Percentiles rank a stretch among this genome's conserved stretches.
Evolutionary conservation across 2,113 vertebrate species (phyloP).

Genomic region (Pica pica): DNA sequence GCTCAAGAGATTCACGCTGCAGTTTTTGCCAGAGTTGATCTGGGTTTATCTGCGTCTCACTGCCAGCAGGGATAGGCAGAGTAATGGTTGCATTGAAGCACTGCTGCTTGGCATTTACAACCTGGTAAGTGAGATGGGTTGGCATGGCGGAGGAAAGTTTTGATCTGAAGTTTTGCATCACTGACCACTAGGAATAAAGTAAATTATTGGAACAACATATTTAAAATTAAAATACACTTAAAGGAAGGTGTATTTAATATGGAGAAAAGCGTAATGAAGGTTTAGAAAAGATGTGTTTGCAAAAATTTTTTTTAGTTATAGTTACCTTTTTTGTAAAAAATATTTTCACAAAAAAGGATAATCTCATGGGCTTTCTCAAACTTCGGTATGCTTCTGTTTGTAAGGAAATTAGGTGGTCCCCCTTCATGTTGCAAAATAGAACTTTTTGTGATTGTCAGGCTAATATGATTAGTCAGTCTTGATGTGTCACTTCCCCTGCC

Average conservation of each 20-base stretch:
- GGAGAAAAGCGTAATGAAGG: background rate
- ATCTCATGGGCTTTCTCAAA: background rate
- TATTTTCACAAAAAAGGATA: background rate
- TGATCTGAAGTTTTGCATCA: background rate
- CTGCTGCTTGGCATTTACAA: constrained; percentile 96
- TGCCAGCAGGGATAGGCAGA: constrained; percentile 91
- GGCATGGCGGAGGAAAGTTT: background rate
- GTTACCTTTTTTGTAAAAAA: background rate
- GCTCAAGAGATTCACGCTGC: constrained; percentile 92
- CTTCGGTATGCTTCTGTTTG: background rate
- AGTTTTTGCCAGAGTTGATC: constrained; percentile 94
- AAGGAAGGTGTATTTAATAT: background rate
- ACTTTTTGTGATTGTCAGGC: background rate
- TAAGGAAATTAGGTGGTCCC: background rate
- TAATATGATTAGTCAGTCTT: background rate
- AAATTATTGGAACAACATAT: background rate
- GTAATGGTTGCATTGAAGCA: constrained; percentile 96
- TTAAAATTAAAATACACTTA: background rate
- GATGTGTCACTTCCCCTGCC: background rate
- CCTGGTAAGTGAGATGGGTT: constrained; percentile 79
- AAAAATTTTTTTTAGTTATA: background rate
- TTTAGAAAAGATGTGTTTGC: background rate
- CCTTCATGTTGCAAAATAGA: background rate
- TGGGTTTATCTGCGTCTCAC: constrained; percentile 93
- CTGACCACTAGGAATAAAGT: background rate